phyloP scores from a whole-genome alignment of 2,797 vertebrate genomes.

The Lithobates pipiens region DNA sequence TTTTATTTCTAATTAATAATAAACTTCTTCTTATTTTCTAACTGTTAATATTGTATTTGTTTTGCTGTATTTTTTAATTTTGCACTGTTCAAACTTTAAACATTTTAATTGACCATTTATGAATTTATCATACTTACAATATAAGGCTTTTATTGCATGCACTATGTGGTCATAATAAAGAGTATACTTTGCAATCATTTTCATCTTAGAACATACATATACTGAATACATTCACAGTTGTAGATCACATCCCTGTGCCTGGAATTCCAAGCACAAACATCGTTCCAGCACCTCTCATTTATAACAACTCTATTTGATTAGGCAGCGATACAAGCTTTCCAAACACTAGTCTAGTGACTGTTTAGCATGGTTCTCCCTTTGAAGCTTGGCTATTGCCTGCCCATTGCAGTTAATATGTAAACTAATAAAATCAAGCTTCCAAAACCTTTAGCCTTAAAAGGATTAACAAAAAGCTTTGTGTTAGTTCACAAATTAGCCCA shows the following conservation, averaged over 20 bases:
- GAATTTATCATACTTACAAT: neutral
- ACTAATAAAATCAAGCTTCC: slow-evolving; percentile 1
- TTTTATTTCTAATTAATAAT: neutral
- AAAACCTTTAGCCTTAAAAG: slow-evolving; percentile 50
- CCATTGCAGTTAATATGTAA: slow-evolving; percentile 55
- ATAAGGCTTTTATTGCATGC: neutral
- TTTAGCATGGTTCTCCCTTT: slow-evolving; percentile 22
- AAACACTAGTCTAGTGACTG: slow-evolving; percentile 31
- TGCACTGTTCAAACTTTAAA: neutral
- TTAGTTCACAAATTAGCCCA: slow-evolving; percentile 2
- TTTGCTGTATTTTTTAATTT: neutral
- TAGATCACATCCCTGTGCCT: neutral
- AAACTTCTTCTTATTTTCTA: neutral
- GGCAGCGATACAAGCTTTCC: slow-evolving; percentile 25
- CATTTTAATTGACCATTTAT: neutral
- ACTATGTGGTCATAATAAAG: neutral
- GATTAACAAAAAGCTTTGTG: slow-evolving; percentile 26
- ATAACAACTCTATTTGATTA: slow-evolving; percentile 37
- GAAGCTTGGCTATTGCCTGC: slow-evolving; percentile 18
- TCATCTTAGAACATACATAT: neutral
- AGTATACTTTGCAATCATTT: neutral
- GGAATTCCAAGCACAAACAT: neutral
- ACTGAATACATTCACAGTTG: neutral
- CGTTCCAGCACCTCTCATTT: slow-evolving; percentile 2
- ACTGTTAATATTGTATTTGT: neutral